Evolutionary conservation across 2,888 invertebrate species (phyloP).

Genomic region (Hypomecis punctinalis): DNA sequence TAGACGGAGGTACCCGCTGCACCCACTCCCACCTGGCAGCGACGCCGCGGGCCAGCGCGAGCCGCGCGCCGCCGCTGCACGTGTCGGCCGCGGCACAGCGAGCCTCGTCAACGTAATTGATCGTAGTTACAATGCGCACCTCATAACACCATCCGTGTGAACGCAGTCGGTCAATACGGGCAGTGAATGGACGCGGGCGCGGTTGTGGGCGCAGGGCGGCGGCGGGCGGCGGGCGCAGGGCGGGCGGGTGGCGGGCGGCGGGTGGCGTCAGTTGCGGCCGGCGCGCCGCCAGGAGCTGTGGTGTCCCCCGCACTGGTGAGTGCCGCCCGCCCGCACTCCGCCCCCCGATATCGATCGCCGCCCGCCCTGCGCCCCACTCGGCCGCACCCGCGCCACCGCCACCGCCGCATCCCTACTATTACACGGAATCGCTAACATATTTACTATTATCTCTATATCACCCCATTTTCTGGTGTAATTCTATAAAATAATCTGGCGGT

Average conservation of each 20-base stretch:
- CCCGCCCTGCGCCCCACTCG: slow-evolving; percentile 23
- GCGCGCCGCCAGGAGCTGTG: slow-evolving; percentile 69
- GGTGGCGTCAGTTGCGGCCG: slow-evolving; percentile 73
- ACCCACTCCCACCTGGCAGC: too few species aligned
- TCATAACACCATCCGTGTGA: too few species aligned
- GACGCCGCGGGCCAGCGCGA: too few species aligned
- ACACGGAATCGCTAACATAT: background rate
- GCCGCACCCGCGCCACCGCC: slow-evolving; percentile 12
- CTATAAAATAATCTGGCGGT: too few species aligned
- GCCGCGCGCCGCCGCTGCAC: too few species aligned
- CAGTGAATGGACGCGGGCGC: background rate
- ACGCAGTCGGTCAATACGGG: too few species aligned
- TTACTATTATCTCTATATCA: background rate
- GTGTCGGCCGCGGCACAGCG: too few species aligned
- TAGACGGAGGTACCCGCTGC: too few species aligned
- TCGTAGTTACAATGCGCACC: too few species aligned
- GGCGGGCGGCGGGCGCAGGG: slow-evolving; percentile 20
- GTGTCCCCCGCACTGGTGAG: slow-evolving; percentile 54
- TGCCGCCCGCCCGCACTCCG: slow-evolving; percentile 14
- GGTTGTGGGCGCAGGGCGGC: slow-evolving; percentile 20
- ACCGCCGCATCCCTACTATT: background rate
- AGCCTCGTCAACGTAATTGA: too few species aligned
- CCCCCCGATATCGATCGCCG: slow-evolving; percentile 20
- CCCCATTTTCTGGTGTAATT: background rate
- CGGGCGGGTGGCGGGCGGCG: slow-evolving; percentile 56